Evolutionary conservation across 2,888 invertebrate species (phyloP).

Genomic region (Horisme vitalbata): DNA sequence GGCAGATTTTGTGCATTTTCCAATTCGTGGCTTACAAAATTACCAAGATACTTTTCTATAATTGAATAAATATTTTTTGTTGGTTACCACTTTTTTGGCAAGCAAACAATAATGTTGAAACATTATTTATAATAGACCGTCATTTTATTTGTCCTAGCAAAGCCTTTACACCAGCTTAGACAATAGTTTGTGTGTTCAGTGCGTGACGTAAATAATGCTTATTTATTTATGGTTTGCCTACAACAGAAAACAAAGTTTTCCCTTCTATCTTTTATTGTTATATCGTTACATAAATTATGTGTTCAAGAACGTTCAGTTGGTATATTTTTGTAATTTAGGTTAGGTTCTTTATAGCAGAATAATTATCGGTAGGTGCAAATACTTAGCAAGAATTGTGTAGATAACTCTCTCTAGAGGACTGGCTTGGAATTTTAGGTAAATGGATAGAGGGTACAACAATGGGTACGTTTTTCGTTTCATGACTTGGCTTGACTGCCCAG

Average conservation of each 20-base stretch:
- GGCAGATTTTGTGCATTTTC: no score
- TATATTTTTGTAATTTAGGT: neutral
- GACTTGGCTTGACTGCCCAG: no score
- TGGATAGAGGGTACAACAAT: no score
- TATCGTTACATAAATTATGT: constrained; percentile 22
- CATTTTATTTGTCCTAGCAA: constrained; percentile 9
- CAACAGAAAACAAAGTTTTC: constrained; percentile 34
- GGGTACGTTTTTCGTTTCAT: no score
- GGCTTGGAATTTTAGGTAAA: no score
- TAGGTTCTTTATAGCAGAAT: neutral
- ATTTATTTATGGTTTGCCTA: constrained; percentile 36
- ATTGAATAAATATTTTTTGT: no score
- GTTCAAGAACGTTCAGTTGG: constrained; percentile 12
- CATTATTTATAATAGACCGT: constrained; percentile 1
- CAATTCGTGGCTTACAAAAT: no score
- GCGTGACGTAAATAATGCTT: constrained; percentile 37
- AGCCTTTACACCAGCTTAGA: constrained; percentile 36
- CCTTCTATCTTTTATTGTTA: constrained; percentile 25
- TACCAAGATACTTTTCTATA: no score
- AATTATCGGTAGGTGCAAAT: neutral
- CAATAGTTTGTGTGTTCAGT: constrained; percentile 28
- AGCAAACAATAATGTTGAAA: no score
- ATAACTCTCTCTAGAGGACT: no score
- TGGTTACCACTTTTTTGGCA: no score
- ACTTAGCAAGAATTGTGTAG: no score